phyloP scores from a whole-genome alignment of 2,888 invertebrate genomes.

The Xestia c-nigrum region DNA sequence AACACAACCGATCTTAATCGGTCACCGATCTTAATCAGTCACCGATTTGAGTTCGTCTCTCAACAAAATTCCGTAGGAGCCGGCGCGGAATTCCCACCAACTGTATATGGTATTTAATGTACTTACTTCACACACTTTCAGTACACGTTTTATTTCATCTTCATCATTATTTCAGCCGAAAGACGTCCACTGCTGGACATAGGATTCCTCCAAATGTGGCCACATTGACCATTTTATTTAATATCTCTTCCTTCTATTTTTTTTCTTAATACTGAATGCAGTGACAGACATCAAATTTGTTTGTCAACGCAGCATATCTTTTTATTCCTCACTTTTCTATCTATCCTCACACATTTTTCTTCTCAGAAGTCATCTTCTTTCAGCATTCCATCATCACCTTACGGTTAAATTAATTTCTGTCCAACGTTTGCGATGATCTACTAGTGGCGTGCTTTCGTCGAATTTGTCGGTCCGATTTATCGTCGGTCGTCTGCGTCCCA shows the following conservation, averaged over 20 bases:
- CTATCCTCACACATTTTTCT: not conserved
- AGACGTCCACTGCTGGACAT: no score
- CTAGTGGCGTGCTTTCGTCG: not conserved
- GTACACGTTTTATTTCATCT: not conserved
- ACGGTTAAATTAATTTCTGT: not conserved
- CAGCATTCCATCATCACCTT: not conserved
- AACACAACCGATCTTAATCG: slow-evolving; percentile 33
- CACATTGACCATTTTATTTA: no score
- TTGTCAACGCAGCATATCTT: not conserved
- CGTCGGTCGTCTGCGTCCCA: slow-evolving; percentile 8
- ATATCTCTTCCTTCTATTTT: not conserved
- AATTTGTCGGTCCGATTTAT: slow-evolving; percentile 5
- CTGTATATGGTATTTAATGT: not conserved
- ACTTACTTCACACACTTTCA: not conserved
- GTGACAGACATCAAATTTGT: not conserved
- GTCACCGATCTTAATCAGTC: slow-evolving; percentile 35
- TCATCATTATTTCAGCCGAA: no score
- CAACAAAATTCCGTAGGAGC: not conserved
- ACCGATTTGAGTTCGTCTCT: slow-evolving; percentile 19
- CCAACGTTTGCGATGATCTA: not conserved
- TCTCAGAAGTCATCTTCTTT: not conserved
- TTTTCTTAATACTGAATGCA: not conserved
- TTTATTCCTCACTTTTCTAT: not conserved
- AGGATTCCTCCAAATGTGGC: no score
- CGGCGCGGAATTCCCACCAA: not conserved